phyloP scores from a whole-genome alignment of 2,888 invertebrate species.

The Papilio gigon region DNA sequence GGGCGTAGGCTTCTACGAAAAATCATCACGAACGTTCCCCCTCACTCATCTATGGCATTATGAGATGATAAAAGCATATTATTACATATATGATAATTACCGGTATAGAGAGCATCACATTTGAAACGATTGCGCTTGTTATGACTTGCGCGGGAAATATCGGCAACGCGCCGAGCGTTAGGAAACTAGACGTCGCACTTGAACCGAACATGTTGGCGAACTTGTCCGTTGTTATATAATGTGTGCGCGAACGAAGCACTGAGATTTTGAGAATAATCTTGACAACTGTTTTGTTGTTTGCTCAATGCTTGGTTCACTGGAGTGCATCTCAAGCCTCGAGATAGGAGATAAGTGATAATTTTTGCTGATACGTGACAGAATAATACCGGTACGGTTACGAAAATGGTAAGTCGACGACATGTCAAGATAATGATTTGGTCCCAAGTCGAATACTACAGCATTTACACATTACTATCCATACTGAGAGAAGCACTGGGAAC shows the following conservation, averaged over 20 bases:
- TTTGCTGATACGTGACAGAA: conserved; percentile 22
- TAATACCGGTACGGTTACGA: conserved; percentile 20
- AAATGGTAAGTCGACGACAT: conserved; percentile 4
- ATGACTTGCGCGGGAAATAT: conserved; percentile 33
- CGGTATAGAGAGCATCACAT: conserved; percentile 37
- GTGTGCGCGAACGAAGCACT: neutral
- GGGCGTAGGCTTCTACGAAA: too few species aligned
- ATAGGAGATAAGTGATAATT: conserved; percentile 30
- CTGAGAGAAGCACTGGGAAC: too few species aligned
- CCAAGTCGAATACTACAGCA: neutral
- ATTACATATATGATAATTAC: too few species aligned
- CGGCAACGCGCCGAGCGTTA: conserved; percentile 4
- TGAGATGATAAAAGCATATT: too few species aligned
- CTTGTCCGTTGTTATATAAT: conserved; percentile 10
- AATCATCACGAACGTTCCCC: too few species aligned
- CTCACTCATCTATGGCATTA: too few species aligned
- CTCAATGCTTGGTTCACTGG: neutral
- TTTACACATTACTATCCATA: neutral
- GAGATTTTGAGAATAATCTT: conserved; percentile 22
- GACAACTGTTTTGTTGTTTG: conserved; percentile 18
- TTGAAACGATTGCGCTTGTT: conserved; percentile 24
- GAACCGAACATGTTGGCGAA: conserved; percentile 29
- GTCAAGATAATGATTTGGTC: conserved; percentile 11
- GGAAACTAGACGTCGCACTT: conserved; percentile 18
- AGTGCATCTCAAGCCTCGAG: conserved; percentile 27